Conservation (phyloP, 2,888 invertebrate genomes). For the Scrobipalpa atriplicella region DNA sequence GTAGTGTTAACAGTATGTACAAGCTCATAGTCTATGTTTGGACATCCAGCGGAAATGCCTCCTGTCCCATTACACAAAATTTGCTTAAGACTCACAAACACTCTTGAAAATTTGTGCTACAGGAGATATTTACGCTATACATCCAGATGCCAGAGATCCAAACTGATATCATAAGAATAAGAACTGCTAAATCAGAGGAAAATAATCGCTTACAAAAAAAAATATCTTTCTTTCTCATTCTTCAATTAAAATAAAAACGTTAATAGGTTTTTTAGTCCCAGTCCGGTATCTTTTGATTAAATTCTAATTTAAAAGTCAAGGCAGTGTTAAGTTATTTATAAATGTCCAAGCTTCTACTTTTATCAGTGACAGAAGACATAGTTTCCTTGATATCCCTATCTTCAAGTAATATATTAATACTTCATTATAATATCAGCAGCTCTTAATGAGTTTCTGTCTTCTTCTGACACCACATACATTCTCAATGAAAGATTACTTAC, state of each 20-base stretch:
- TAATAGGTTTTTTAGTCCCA: background rate
- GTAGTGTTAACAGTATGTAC: too few relatives aligned
- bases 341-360: conserved; percentile 31
- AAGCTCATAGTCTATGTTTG: too few relatives aligned
- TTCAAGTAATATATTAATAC: conserved; percentile 37
- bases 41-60: too few relatives aligned
- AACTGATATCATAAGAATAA: too few relatives aligned
- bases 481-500: conserved; percentile 30
- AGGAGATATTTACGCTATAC: too few relatives aligned
- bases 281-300: background rate
- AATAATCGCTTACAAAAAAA: too few relatives aligned
- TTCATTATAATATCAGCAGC: conserved; percentile 37
- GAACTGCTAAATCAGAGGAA: too few relatives aligned
- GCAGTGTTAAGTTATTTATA: conserved; percentile 34
- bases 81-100: too few relatives aligned
- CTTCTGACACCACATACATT: conserved; percentile 12
- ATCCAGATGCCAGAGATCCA: too few relatives aligned
- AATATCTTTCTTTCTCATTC: background rate
- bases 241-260: background rate
- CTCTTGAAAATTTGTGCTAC: too few relatives aligned
- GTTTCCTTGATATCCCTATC: conserved; percentile 41
- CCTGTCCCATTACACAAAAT: too few relatives aligned
- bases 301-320: conserved; percentile 13
- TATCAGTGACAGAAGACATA: conserved; percentile 36
- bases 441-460: conserved; percentile 34